Evolutionary conservation across 2,113 vertebrate species (phyloP).

Genomic region (Cephalophus harveyi): DNA sequence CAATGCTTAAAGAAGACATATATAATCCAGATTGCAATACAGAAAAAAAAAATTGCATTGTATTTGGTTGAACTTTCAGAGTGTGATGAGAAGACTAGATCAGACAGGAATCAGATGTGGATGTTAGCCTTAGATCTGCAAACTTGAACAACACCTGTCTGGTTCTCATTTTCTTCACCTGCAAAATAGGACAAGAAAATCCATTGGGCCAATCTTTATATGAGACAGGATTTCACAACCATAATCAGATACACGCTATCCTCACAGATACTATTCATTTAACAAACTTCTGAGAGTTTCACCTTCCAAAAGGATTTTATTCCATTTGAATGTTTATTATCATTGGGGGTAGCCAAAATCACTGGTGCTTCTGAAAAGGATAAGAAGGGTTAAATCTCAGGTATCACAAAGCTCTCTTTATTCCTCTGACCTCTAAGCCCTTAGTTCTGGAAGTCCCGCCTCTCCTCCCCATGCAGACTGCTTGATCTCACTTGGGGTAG

Average conservation of each 20-base stretch:
- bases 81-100: neutral
- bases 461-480: neutral
- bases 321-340: neutral
- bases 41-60: neutral
- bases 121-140: neutral
- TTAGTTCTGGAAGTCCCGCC: neutral
- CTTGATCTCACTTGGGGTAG: constrained; percentile 33
- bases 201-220: neutral
- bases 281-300: neutral
- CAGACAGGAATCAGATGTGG: neutral
- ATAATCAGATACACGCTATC: neutral
- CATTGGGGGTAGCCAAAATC: neutral
- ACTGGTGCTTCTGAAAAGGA: neutral
- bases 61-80: neutral
- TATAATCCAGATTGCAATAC: neutral
- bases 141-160: neutral
- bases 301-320: neutral
- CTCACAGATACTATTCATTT: neutral
- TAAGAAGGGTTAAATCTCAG: constrained; percentile 25
- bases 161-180: neutral
- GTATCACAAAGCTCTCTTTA: constrained; percentile 54
- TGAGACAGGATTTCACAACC: neutral
- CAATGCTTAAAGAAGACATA: neutral
- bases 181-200: neutral
- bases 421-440: neutral